Conservation (phyloP, 2,888 invertebrate genomes). For the Drosophila helvetica region DNA sequence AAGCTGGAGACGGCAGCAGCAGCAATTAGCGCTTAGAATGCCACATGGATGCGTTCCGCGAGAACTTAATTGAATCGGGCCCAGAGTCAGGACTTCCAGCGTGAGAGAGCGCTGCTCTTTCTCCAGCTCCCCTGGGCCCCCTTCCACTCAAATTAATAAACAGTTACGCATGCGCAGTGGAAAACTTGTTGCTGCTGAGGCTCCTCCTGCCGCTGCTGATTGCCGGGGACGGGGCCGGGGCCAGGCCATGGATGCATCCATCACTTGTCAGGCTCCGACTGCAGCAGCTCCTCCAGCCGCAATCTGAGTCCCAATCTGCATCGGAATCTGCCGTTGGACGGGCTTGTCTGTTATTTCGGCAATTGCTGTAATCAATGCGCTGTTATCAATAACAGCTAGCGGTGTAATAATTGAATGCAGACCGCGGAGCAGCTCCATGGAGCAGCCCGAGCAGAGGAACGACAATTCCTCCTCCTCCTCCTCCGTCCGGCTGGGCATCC, state of each 20-base stretch:
- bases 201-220: constrained; percentile 37
- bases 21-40: constrained; percentile 64
- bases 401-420: constrained; percentile 69
- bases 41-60: constrained; percentile 38
- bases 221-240: constrained; percentile 32
- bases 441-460: not conserved
- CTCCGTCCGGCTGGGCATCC: constrained; percentile 13
- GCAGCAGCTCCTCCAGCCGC: constrained; percentile 13
- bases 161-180: constrained; percentile 72
- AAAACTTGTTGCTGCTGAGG: constrained; percentile 56
- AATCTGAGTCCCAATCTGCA: constrained; percentile 35
- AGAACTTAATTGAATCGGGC: constrained; percentile 73
- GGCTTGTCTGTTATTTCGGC: constrained; percentile 73
- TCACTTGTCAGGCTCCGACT: constrained; percentile 44
- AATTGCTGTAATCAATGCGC: constrained; percentile 77
- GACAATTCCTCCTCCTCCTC: constrained; percentile 54
- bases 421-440: constrained; percentile 13
- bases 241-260: constrained; percentile 35
- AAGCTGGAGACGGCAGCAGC: constrained; percentile 31
- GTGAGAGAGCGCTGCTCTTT: constrained; percentile 59
- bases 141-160: constrained; percentile 69
- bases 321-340: constrained; percentile 54
- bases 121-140: constrained; percentile 10
- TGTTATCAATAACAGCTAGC: constrained; percentile 80
- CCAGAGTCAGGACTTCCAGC: constrained; percentile 50